A percentile compares a stretch with the other conserved stretches of the same genome.
These are phyloP conservation scores for Agelas oroides DNA, from an alignment of 37 sponge, comb jelly and placozoan genomes.

Conservation along the genomic window DNA sequence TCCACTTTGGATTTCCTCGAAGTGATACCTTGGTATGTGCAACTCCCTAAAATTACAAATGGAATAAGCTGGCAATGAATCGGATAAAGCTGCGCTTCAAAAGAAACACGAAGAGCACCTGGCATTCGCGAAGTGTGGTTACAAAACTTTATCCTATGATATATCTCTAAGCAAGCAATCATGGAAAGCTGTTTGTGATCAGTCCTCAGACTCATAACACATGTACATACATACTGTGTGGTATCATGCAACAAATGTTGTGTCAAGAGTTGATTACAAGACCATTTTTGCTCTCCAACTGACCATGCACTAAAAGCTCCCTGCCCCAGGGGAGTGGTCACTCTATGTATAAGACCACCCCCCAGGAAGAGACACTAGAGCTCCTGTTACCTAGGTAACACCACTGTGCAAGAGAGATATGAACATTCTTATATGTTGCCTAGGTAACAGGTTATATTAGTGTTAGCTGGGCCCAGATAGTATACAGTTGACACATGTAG, in stretches of 20 bases:
- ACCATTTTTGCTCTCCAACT: no score
- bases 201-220: neutral
- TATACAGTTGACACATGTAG: neutral
- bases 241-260: neutral
- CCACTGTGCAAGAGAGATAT: no score
- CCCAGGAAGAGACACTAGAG: no score
- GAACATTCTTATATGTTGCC: no score
- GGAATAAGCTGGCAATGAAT: neutral
- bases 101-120: constrained; percentile 2
- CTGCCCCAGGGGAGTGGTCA: no score
- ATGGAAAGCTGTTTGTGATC: constrained; percentile 11
- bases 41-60: constrained; percentile 19
- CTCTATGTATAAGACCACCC: no score
- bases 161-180: constrained; percentile 16
- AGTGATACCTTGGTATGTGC: constrained; percentile 43
- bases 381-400: no score
- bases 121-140: constrained; percentile 29
- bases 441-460: no score
- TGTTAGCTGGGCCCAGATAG: no score
- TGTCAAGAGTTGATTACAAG: no score
- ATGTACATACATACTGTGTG: neutral
- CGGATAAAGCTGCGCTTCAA: constrained; percentile 20
- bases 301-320: no score
- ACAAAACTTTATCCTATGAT: constrained; percentile 33
- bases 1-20: constrained; percentile 58